These are phyloP conservation scores for Bombus affinis DNA, from an alignment of 1,140 invertebrate species.

Conservation along the genomic window DNA sequence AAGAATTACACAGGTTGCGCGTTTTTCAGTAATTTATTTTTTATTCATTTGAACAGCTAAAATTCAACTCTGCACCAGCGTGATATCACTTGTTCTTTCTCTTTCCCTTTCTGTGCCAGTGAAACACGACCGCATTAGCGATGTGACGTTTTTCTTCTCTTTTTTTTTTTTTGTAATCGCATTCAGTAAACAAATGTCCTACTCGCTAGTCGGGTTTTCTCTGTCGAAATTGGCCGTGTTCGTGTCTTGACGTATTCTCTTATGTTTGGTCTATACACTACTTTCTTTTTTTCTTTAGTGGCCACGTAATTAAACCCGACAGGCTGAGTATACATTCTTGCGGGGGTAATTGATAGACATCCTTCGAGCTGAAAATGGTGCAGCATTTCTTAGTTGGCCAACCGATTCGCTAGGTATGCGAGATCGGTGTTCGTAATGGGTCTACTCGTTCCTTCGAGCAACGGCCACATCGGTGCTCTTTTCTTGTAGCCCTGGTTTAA, in stretches of 20 bases:
- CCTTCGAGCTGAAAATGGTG: neutral
- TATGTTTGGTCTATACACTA: neutral
- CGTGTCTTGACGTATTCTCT: no score
- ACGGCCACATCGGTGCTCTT: neutral
- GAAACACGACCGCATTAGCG: conserved; percentile 42
- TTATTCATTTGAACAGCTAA: no score
- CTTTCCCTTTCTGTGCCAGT: conserved; percentile 1
- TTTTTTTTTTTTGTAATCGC: neutral
- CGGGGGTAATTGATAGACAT: neutral
- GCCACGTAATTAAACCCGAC: neutral
- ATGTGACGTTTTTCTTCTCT: neutral
- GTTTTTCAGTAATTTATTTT: no score
- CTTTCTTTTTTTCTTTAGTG: neutral
- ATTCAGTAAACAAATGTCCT: no score
- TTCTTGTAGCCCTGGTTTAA: neutral
- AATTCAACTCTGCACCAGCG: no score
- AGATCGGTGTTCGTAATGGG: neutral
- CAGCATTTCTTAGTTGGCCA: neutral
- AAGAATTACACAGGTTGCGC: no score
- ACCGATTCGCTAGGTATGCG: conserved; percentile 2
- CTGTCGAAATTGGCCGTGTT: neutral
- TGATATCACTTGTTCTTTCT: conserved; percentile 14
- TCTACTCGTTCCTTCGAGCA: neutral
- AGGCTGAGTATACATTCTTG: neutral
- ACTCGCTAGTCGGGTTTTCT: neutral